Conservation (phyloP, 2,113 vertebrate genomes). For the Cochlearius cochlearius region DNA sequence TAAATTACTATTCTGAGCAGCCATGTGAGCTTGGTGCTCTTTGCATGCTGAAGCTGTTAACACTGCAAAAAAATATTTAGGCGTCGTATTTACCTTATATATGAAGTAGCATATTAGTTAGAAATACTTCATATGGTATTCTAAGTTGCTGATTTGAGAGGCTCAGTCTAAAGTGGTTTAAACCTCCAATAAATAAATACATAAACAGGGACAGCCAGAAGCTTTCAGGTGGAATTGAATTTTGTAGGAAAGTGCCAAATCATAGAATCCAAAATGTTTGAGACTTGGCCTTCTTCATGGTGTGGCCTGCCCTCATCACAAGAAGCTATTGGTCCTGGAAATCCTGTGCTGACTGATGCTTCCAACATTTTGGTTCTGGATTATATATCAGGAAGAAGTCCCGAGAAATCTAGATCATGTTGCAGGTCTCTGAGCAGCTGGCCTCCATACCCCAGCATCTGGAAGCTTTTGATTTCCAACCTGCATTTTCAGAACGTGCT, state of each 20-base stretch:
- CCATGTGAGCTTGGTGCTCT: background rate
- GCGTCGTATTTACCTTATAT: background rate
- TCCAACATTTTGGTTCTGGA: background rate
- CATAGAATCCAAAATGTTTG: background rate
- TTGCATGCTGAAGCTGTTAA: background rate
- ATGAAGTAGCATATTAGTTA: background rate
- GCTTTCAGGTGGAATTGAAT: background rate
- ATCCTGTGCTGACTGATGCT: background rate
- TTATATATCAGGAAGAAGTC: background rate
- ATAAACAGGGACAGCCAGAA: background rate
- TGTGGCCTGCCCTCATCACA: background rate
- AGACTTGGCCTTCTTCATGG: background rate
- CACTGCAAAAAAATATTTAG: background rate
- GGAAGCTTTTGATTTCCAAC: background rate
- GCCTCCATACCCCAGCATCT: background rate
- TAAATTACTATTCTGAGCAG: background rate
- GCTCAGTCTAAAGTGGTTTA: background rate
- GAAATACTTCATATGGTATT: background rate
- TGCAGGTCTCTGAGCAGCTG: background rate
- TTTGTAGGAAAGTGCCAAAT: background rate
- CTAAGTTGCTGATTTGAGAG: background rate
- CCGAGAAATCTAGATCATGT: background rate
- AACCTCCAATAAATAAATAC: background rate
- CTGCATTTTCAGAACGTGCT: background rate
- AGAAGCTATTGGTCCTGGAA: background rate